Conservation (phyloP, 2,888 invertebrate species). For the Morinoia aosen region DNA sequence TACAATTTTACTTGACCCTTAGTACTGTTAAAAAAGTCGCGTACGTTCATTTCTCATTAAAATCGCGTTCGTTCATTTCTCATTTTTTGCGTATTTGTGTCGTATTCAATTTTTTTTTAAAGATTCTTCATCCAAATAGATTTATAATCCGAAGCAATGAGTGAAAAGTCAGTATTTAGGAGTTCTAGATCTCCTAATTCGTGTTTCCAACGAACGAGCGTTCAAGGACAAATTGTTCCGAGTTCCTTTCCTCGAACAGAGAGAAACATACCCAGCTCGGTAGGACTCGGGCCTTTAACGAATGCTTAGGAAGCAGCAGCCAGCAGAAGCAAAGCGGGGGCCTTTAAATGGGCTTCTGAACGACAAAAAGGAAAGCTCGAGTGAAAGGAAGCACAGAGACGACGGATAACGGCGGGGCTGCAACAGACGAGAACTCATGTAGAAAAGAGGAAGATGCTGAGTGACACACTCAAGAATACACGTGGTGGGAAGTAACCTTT, state of each 20-base stretch:
- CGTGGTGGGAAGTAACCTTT: not conserved
- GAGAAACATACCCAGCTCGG: not conserved
- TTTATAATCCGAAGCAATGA: not conserved
- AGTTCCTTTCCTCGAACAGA: not conserved
- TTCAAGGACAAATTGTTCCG: too few species aligned
- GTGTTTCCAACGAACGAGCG: too few species aligned
- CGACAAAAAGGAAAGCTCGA: not conserved
- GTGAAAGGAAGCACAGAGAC: not conserved
- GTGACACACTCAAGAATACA: not conserved
- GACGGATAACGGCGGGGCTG: not conserved
- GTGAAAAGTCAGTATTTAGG: too few species aligned
- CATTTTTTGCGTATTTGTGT: too few species aligned
- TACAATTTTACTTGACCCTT: too few species aligned
- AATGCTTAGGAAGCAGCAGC: not conserved
- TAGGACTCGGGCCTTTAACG: not conserved
- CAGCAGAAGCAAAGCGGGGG: not conserved
- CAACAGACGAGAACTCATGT: not conserved
- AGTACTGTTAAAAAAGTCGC: too few species aligned
- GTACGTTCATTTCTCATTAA: too few species aligned
- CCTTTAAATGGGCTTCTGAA: conserved; percentile 6
- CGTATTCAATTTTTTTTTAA: too few species aligned
- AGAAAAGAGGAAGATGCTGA: not conserved
- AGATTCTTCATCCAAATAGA: too few species aligned
- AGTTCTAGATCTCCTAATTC: too few species aligned
- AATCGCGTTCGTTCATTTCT: too few species aligned